These are phyloP conservation scores for Stictocephala bisonia DNA, from an alignment of 2,888 invertebrate species.

Conservation along the genomic window DNA sequence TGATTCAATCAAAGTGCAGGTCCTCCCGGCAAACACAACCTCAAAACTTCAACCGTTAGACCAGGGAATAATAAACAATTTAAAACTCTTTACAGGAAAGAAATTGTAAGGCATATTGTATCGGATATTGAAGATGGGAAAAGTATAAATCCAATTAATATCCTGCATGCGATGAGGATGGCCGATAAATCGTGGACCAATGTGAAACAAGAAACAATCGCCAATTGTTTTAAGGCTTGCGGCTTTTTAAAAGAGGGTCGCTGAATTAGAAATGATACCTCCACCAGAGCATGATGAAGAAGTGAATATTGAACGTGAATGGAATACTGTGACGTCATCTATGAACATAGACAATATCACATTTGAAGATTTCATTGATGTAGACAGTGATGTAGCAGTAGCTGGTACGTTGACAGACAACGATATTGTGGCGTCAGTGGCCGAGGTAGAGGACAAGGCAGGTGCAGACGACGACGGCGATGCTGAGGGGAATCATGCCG, in stretches of 20 bases:
- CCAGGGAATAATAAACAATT: slow-evolving; percentile 53
- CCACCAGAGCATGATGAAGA: slow-evolving; percentile 12
- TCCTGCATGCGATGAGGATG: slow-evolving; percentile 37
- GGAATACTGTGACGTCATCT: slow-evolving; percentile 21
- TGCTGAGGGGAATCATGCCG: background rate
- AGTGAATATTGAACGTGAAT: slow-evolving; percentile 17
- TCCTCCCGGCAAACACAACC: slow-evolving; percentile 40
- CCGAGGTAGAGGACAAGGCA: slow-evolving; percentile 10
- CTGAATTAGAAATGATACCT: slow-evolving; percentile 32
- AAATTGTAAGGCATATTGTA: slow-evolving; percentile 45
- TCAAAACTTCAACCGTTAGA: slow-evolving; percentile 51
- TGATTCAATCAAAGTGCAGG: slow-evolving; percentile 27
- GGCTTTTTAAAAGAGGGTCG: slow-evolving; percentile 35
- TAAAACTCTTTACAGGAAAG: slow-evolving; percentile 49
- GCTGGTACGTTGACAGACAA: slow-evolving; percentile 38
- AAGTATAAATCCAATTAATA: slow-evolving; percentile 26
- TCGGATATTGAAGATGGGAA: slow-evolving; percentile 20
- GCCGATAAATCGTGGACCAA: slow-evolving; percentile 41
- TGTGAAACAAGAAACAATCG: slow-evolving; percentile 47
- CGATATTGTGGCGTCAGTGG: slow-evolving; percentile 1
- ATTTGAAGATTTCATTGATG: slow-evolving; percentile 40
- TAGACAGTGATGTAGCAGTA: slow-evolving; percentile 41
- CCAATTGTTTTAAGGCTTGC: slow-evolving; percentile 46
- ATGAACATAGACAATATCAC: background rate
- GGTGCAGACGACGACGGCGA: slow-evolving; percentile 3